phyloP scores from a whole-genome alignment of 2,888 invertebrate genomes.

The Prostheceraeus crozeri region DNA sequence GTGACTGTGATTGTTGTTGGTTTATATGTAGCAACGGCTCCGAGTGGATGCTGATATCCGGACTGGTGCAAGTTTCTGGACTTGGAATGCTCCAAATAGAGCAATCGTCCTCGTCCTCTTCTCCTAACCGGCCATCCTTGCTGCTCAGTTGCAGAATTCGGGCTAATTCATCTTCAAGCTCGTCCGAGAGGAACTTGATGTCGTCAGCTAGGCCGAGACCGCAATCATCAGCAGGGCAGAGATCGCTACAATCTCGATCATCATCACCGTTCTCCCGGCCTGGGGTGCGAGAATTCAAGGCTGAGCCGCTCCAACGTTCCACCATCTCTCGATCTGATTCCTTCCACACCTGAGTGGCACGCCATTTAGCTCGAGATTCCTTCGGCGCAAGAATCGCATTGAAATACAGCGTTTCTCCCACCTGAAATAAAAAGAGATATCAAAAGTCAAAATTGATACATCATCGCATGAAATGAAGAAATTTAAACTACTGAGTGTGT shows the following conservation, averaged over 20 bases:
- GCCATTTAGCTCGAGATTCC: slow-evolving; percentile 56
- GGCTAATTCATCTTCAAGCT: slow-evolving; percentile 25
- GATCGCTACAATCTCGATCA: too few relatives aligned
- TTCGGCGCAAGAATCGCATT: slow-evolving; percentile 56
- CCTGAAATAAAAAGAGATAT: slow-evolving; percentile 39
- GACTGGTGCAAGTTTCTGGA: slow-evolving; percentile 7
- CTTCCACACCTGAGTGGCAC: slow-evolving; percentile 56
- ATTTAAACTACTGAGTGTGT: too few relatives aligned
- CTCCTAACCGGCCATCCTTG: background rate
- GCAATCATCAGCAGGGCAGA: too few relatives aligned
- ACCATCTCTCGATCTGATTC: slow-evolving; percentile 37
- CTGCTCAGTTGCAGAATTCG: slow-evolving; percentile 15
- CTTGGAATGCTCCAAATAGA: too few relatives aligned
- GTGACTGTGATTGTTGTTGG: background rate
- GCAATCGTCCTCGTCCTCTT: background rate
- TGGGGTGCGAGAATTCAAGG: too few relatives aligned
- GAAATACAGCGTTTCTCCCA: slow-evolving; percentile 55
- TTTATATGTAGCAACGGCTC: background rate
- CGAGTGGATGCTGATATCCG: slow-evolving; percentile 17
- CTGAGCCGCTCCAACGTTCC: slow-evolving; percentile 24
- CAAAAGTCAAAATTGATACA: too few relatives aligned
- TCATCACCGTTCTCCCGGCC: too few relatives aligned
- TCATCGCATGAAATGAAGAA: too few relatives aligned
- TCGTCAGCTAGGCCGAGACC: slow-evolving; percentile 31
- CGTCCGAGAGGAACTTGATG: slow-evolving; percentile 33